phyloP scores from a whole-genome alignment of 2,113 vertebrate genomes.

The Podarcis cretensis region DNA sequence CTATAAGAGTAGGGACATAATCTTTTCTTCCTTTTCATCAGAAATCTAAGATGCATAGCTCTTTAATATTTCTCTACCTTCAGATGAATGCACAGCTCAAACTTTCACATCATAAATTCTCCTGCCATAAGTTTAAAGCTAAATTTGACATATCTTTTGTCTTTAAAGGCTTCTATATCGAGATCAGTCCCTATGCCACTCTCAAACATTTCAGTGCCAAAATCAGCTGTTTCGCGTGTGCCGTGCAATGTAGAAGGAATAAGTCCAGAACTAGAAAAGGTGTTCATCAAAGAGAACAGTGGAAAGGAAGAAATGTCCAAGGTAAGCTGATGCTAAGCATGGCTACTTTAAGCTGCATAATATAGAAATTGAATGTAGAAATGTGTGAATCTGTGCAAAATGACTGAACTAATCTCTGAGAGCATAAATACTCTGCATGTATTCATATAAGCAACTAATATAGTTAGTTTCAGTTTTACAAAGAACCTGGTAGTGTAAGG shows the following conservation, averaged over 20 bases:
- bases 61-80: not conserved
- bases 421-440: not conserved
- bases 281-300: conserved; percentile 91
- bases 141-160: conserved; percentile 17
- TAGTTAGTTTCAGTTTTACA: not conserved
- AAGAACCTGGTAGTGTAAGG: not conserved
- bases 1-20: not conserved
- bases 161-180: conserved; percentile 79
- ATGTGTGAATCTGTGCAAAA: not conserved
- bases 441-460: not conserved
- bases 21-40: not conserved
- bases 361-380: not conserved
- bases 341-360: not conserved
- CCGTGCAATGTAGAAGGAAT: conserved; percentile 93
- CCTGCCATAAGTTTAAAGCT: conserved; percentile 2
- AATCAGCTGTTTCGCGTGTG: conserved; percentile 86
- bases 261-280: conserved; percentile 94
- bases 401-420: conserved; percentile 10
- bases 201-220: conserved; percentile 88
- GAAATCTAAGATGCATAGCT: not conserved
- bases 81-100: not conserved
- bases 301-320: conserved; percentile 91
- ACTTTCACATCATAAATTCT: not conserved
- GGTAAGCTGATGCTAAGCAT: conserved; percentile 71
- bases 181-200: conserved; percentile 84